Conservation (phyloP, 2,113 vertebrate genomes). For the Crotophaga sulcirostris region DNA sequence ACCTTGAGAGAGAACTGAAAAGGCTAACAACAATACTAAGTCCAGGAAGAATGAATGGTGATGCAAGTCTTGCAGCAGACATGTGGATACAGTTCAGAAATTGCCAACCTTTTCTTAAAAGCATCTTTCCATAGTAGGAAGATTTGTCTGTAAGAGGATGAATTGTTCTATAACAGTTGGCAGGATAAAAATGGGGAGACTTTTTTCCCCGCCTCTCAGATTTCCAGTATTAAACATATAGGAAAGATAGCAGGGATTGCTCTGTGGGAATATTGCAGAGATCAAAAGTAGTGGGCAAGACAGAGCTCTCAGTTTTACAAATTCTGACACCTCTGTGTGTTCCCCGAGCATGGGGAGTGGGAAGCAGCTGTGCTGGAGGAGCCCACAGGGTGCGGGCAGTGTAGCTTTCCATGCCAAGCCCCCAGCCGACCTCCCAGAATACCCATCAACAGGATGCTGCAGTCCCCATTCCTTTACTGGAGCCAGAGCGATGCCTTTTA, state of each 20-base stretch:
- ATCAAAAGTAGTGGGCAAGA: not conserved
- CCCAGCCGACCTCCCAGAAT: not conserved
- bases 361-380: not conserved
- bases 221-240: not conserved
- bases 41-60: not conserved
- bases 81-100: not conserved
- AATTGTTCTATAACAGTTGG: not conserved
- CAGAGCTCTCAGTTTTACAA: not conserved
- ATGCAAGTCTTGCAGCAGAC: not conserved
- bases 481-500: not conserved
- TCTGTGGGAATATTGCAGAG: not conserved
- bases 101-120: not conserved
- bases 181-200: not conserved
- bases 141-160: not conserved
- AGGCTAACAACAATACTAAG: not conserved
- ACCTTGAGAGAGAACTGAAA: not conserved
- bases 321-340: not conserved
- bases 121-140: not conserved
- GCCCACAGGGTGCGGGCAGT: accelerated
- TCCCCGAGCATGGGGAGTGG: not conserved
- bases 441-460: accelerated
- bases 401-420: not conserved
- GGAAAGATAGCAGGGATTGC: not conserved
- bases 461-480: not conserved
- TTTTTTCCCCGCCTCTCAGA: accelerated